Evolutionary conservation across 1,140 invertebrate genomes (phyloP).

Genomic region (Radopholus similis): DNA sequence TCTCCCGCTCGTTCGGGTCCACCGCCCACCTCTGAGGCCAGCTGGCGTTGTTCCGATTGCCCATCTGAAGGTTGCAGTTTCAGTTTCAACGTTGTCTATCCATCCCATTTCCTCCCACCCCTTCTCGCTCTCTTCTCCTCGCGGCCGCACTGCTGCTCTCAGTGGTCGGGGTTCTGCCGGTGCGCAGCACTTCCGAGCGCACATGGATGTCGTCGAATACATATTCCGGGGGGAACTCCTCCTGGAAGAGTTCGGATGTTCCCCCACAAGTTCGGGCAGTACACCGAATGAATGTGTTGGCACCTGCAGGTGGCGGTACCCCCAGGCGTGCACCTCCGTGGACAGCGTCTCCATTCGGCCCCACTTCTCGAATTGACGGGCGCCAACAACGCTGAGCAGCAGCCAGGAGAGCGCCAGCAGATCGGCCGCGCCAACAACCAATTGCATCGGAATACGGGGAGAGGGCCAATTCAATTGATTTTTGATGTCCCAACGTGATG

Average conservation of each 20-base stretch:
- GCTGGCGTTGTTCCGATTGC: not conserved
- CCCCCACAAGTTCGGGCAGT: not conserved
- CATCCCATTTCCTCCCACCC: not conserved
- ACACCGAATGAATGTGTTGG: not conserved
- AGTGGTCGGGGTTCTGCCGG: constrained; percentile 9
- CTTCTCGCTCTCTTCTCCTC: not conserved
- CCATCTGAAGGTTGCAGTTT: not conserved
- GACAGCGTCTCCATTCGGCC: not conserved
- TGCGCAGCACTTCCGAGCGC: no score
- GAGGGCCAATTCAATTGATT: no score
- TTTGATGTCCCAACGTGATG: no score
- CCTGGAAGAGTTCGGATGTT: not conserved
- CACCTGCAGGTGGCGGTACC: constrained; percentile 14
- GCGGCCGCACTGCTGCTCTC: not conserved
- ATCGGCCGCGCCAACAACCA: no score
- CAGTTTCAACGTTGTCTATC: not conserved
- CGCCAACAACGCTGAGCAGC: not conserved
- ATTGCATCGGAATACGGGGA: no score
- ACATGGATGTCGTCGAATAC: no score
- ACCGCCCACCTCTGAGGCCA: not conserved
- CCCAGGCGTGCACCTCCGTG: constrained; percentile 4
- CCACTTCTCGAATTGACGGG: constrained; percentile 2
- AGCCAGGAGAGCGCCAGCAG: not conserved
- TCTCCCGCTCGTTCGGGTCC: constrained; percentile 21
- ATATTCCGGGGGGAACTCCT: not conserved